A percentile compares a stretch with the other conserved stretches of the same genome.
Conservation (phyloP, 2,888 invertebrate genomes). For the Notodromas monacha region DNA sequence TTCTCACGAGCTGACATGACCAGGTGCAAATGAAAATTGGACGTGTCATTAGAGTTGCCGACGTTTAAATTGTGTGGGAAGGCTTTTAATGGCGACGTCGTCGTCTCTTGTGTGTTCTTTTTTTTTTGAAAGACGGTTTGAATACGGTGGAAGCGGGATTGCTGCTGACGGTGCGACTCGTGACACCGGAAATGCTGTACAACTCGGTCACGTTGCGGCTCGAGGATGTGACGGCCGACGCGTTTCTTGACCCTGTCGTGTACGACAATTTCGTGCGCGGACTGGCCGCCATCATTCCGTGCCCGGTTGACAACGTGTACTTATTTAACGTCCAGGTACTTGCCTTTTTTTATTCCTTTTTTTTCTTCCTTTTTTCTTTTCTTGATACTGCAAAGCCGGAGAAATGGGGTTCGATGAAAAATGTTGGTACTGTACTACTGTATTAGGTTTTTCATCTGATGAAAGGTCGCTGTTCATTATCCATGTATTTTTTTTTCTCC, state of each 20-base stretch:
- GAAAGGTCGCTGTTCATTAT: too few species aligned
- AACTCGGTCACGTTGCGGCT: constrained; percentile 74
- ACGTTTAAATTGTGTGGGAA: neutral
- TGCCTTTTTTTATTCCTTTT: neutral
- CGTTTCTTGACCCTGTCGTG: constrained; percentile 60
- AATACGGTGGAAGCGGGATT: constrained; percentile 76
- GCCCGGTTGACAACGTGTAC: constrained; percentile 65
- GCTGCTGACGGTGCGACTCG: constrained; percentile 54
- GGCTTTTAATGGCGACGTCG: neutral
- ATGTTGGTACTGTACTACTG: too few species aligned
- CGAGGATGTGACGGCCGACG: constrained; percentile 68
- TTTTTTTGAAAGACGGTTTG: constrained; percentile 34
- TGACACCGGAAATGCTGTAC: constrained; percentile 72
- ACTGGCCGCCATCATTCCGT: constrained; percentile 61
- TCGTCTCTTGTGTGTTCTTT: constrained; percentile 6
- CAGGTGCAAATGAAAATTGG: too few species aligned
- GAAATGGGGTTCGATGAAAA: neutral
- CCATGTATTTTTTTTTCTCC: too few species aligned
- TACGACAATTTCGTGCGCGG: constrained; percentile 60
- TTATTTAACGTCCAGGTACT: constrained; percentile 51
- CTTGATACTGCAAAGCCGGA: neutral
- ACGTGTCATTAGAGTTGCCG: too few species aligned
- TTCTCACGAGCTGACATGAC: too few species aligned
- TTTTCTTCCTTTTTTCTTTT: neutral
- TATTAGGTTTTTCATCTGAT: too few species aligned